Evolutionary conservation across 2,888 invertebrate species (phyloP), one percentile per base, ranked within the genome.

Genomic region (Boloria euphrosyne): DNA sequence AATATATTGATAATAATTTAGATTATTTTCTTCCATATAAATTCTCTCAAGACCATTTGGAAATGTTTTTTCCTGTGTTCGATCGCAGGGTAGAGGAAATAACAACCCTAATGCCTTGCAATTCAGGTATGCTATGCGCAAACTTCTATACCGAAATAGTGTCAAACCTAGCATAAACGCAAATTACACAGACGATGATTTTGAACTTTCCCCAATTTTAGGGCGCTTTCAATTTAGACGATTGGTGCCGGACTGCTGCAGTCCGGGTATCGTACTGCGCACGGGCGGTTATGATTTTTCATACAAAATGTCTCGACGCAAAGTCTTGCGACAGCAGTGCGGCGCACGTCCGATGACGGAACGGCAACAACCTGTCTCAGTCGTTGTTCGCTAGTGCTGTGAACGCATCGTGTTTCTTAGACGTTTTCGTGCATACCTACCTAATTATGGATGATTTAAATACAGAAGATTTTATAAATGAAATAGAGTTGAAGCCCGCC

Each of bases 21-120:
- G 31, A 60, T 13, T 54, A 54, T 62, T 54, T 54, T 13, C 54
- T 54, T 27, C 22, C 62, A 27, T 47, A 54, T 54, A 62, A 54
- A 31, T 46, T 31, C 31, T 54, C 53, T 14, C 54, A 62, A 62
- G 54, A 62, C 16, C 44, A 53, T 31, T 62, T 62, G 54, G 62
- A 60, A 51, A 38, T 51, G 31, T 60, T 60, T 51, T 46, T 38
- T 55, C 43, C 5, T 55, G 55, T 43, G 13, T 55, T 55, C 13
- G 55, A 38, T 7, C 6, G 4, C 38, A n/a, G 14, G 54, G 54
- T 54, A 5, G 54, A 2, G 38, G 14, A 2, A 22, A 22, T 22
- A 22, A 22, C 22, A 22, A 22, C 22, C 22, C 22, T 22, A 22
- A 22, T 22, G 22, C 54, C 13, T n/a, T 54, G 6, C 31, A 54